phyloP scores from a whole-genome alignment of 64 coral and sea anemone species.

The Stichodactyla mertensii region DNA sequence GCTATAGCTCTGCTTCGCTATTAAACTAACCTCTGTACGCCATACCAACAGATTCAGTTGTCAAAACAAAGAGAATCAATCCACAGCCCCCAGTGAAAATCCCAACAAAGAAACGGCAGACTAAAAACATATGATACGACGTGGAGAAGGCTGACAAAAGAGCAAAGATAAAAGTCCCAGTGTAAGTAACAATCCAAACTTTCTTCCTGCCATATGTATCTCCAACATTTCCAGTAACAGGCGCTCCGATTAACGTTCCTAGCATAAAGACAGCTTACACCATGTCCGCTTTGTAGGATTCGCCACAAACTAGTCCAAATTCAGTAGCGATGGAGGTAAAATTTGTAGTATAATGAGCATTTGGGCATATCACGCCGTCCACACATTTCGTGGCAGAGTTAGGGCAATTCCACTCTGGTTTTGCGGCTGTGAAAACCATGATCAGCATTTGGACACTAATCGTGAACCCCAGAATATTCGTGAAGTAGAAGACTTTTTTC shows the following conservation, averaged over 20 bases:
- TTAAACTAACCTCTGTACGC: slow-evolving; percentile 54
- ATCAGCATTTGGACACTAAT: slow-evolving; percentile 58
- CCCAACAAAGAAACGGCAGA: slow-evolving; percentile 44
- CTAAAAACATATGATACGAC: slow-evolving; percentile 48
- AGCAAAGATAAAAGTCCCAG: slow-evolving; percentile 25
- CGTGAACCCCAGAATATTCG: slow-evolving; percentile 51
- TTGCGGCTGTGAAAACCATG: slow-evolving; percentile 69
- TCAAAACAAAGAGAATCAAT: slow-evolving; percentile 55
- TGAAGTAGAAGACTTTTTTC: slow-evolving; percentile 40
- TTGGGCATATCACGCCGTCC: slow-evolving; percentile 63
- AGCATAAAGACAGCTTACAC: slow-evolving; percentile 61
- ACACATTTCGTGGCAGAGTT: slow-evolving; percentile 24
- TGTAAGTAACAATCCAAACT: slow-evolving; percentile 7
- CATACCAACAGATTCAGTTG: slow-evolving; percentile 67
- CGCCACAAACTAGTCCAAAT: slow-evolving; percentile 60
- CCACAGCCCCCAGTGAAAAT: slow-evolving; percentile 43
- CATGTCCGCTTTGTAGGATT: slow-evolving; percentile 61
- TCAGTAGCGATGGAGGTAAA: slow-evolving; percentile 74
- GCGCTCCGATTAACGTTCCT: slow-evolving; percentile 63
- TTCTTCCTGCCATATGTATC: slow-evolving; percentile 37
- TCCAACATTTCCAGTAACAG: slow-evolving; percentile 52
- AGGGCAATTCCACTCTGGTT: slow-evolving; percentile 67
- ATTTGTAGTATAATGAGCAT: slow-evolving; percentile 40
- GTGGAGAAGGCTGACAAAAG: slow-evolving; percentile 52
- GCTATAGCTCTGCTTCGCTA: too few relatives aligned